phyloP scores from a whole-genome alignment of 1,140 invertebrate species.

The Chionoecetes opilio region DNA sequence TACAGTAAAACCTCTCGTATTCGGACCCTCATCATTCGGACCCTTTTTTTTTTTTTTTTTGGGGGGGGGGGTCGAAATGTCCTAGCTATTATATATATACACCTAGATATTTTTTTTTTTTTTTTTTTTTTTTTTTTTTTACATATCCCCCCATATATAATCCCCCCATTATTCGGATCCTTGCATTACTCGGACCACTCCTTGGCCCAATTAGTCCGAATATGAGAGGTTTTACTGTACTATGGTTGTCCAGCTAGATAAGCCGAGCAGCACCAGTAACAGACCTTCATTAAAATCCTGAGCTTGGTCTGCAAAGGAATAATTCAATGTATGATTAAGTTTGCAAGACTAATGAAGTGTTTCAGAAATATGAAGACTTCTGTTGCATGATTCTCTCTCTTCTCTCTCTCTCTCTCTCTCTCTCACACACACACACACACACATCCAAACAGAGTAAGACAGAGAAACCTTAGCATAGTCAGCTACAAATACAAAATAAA shows the following conservation, averaged over 20 bases:
- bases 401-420: neutral
- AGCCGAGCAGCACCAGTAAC: neutral
- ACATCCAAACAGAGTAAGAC: neutral
- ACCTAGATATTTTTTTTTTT: too few relatives aligned
- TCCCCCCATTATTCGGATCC: too few relatives aligned
- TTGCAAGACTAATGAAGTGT: neutral
- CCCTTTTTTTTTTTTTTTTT: too few relatives aligned
- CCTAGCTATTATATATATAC: too few relatives aligned
- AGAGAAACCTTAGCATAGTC: neutral
- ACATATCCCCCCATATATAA: too few relatives aligned
- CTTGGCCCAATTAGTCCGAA: too few relatives aligned
- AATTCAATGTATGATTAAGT: neutral
- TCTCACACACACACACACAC: neutral
- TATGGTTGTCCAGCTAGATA: neutral
- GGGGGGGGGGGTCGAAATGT: too few relatives aligned
- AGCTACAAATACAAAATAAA: neutral
- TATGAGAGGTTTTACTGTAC: too few relatives aligned
- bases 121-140: too few relatives aligned
- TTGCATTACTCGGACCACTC: too few relatives aligned
- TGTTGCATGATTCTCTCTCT: neutral
- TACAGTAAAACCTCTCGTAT: too few relatives aligned
- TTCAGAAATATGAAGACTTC: neutral
- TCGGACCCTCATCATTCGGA: too few relatives aligned
- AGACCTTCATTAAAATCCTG: neutral
- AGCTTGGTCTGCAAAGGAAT: constrained; percentile 27